Percentiles rank a stretch among this genome's conserved stretches.
These are phyloP conservation scores for Anneissia japonica DNA, from an alignment of 35 echinoderm and acorn worm species.

Conservation along the genomic window DNA sequence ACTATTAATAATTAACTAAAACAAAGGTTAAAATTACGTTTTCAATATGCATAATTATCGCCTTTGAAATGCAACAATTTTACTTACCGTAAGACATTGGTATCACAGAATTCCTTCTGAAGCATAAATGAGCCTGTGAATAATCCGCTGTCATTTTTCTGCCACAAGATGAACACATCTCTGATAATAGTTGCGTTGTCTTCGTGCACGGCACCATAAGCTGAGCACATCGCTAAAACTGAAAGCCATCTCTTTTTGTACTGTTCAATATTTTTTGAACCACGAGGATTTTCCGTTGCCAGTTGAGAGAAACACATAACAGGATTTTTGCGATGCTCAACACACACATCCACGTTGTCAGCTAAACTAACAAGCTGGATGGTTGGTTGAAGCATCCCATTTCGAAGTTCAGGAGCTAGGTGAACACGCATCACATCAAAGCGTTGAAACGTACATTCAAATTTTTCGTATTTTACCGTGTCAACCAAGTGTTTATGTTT, in stretches of 20 bases:
- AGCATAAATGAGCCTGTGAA: too few relatives aligned
- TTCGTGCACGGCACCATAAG: slow-evolving; percentile 47
- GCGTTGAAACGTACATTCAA: slow-evolving; percentile 15
- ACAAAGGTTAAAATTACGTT: too few relatives aligned
- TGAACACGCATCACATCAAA: slow-evolving; percentile 59
- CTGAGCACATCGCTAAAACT: slow-evolving; percentile 62
- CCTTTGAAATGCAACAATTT: too few relatives aligned
- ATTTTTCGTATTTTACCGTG: slow-evolving; percentile 24
- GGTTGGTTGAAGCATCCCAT: slow-evolving; percentile 38
- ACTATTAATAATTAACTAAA: too few relatives aligned
- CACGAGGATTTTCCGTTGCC: slow-evolving; percentile 17
- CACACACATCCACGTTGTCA: slow-evolving; percentile 51
- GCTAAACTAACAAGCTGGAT: slow-evolving; percentile 68
- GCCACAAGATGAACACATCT: slow-evolving; percentile 61
- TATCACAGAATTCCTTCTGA: too few relatives aligned
- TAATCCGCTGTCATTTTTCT: too few relatives aligned
- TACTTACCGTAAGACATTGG: too few relatives aligned
- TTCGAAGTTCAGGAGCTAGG: slow-evolving; percentile 21
- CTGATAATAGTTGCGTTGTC: slow-evolving; percentile 64
- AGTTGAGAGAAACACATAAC: slow-evolving; percentile 54
- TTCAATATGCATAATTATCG: too few relatives aligned
- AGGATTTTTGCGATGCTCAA: slow-evolving; percentile 60
- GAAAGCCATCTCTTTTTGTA: slow-evolving; percentile 76
- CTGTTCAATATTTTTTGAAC: slow-evolving; percentile 2
- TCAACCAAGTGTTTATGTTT: too few relatives aligned